A percentile compares a stretch with the other conserved stretches of the same genome.
Evolutionary conservation across 2,113 vertebrate genomes (phyloP).

Genomic region (Myodes glareolus): DNA sequence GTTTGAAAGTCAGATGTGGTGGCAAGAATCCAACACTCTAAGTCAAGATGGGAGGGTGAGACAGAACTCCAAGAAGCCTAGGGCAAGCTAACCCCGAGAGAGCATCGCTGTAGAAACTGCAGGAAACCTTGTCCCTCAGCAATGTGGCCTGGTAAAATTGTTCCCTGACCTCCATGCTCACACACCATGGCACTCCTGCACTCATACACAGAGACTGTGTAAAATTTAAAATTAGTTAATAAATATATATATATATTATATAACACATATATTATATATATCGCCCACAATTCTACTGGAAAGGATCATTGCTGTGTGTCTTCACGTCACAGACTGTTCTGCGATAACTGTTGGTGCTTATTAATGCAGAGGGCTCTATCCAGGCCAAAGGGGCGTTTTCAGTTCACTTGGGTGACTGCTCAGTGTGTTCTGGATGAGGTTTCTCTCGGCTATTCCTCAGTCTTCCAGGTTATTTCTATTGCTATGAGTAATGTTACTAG

Average conservation of each 20-base stretch:
- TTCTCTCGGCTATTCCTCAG: neutral
- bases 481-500: neutral
- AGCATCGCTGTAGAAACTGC: neutral
- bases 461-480: neutral
- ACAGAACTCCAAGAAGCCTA: neutral
- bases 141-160: neutral
- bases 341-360: neutral
- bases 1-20: neutral
- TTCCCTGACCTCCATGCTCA: neutral
- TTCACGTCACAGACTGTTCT: rapidly evolving
- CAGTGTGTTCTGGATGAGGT: neutral
- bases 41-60: neutral
- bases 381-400: neutral
- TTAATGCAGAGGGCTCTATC: neutral
- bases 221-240: neutral
- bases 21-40: neutral
- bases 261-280: neutral
- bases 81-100: neutral
- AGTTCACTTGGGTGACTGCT: neutral
- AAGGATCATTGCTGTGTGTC: too few relatives aligned
- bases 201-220: neutral
- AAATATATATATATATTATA: neutral
- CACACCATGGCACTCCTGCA: neutral
- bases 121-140: neutral
- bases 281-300: neutral